phyloP scores from a whole-genome alignment of 1,140 invertebrate species.

The Amphibalanus amphitrite region DNA sequence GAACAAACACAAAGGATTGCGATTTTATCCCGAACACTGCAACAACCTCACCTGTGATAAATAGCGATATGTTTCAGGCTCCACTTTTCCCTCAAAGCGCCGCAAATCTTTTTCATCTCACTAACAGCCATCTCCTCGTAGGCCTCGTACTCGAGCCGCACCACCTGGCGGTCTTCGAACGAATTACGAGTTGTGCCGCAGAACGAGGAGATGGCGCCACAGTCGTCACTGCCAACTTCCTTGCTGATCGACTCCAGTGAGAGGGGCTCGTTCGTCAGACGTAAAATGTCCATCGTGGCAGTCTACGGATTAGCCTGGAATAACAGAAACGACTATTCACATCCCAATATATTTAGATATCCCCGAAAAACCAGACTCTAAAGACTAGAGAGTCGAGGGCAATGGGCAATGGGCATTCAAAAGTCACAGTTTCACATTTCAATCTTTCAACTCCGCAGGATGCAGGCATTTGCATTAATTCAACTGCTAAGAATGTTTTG shows the following conservation, averaged over 20 bases:
- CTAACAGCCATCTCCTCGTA: slow-evolving; percentile 81
- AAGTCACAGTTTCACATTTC: too few species aligned
- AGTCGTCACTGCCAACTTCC: slow-evolving; percentile 46
- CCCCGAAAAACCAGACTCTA: too few species aligned
- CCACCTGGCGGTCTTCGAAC: slow-evolving; percentile 66
- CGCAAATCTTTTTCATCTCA: slow-evolving; percentile 60
- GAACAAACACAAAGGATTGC: too few species aligned
- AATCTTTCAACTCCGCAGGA: too few species aligned
- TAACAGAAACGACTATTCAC: too few species aligned
- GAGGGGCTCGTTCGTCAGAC: slow-evolving; percentile 46
- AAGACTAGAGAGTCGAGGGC: too few species aligned
- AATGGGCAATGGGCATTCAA: too few species aligned
- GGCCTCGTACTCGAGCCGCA: slow-evolving; percentile 76
- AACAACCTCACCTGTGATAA: slow-evolving; percentile 41
- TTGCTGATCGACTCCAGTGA: slow-evolving; percentile 46
- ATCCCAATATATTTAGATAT: too few species aligned
- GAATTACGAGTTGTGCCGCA: slow-evolving; percentile 79
- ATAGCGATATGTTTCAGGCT: slow-evolving; percentile 58
- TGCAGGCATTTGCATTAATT: too few species aligned
- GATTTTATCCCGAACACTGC: too few species aligned
- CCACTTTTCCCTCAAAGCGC: slow-evolving; percentile 49
- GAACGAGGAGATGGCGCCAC: slow-evolving; percentile 76
- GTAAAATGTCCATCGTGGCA: slow-evolving; percentile 36
- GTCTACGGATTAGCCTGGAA: too few species aligned
- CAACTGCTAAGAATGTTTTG: too few species aligned